Conservation (phyloP, 2,888 invertebrate genomes). For the Eumacrocentrus americanus region DNA sequence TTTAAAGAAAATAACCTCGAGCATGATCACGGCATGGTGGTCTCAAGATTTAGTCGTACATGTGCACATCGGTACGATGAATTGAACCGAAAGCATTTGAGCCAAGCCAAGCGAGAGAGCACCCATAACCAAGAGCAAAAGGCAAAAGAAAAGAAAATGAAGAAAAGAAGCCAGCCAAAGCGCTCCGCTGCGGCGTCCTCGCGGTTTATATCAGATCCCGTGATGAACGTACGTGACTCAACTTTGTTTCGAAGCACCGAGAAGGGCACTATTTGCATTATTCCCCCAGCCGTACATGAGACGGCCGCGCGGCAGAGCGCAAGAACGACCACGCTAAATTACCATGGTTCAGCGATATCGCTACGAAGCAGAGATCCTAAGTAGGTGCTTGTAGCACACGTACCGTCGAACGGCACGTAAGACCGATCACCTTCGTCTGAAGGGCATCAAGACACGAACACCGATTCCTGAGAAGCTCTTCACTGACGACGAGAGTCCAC, state of each 20-base stretch:
- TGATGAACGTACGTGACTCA: constrained; percentile 35
- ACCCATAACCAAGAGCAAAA: constrained; percentile 1
- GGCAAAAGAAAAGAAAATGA: constrained; percentile 6
- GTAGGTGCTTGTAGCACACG: constrained; percentile 32
- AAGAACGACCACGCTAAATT: constrained; percentile 33
- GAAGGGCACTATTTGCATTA: constrained; percentile 30
- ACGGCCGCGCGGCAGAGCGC: constrained; percentile 19
- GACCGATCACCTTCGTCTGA: constrained; percentile 29
- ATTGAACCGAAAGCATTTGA: not conserved
- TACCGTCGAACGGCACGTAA: constrained; percentile 24
- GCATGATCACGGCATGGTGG: not conserved
- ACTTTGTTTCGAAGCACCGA: constrained; percentile 28
- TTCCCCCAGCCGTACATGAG: constrained; percentile 24
- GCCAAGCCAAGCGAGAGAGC: not conserved
- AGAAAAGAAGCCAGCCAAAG: not conserved
- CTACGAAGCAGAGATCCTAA: constrained; percentile 31
- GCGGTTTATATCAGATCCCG: constrained; percentile 31
- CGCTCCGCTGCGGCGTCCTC: constrained; percentile 7
- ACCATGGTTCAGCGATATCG: constrained; percentile 36
- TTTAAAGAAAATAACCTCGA: not conserved
- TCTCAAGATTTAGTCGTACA: no score
- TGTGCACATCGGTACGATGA: not conserved
- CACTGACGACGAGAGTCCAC: no score
- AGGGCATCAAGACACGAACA: constrained; percentile 30
- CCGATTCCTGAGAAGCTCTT: not conserved